Evolutionary conservation across 92 coral and sea anemone genomes (phyloP).

Genomic region (Siderastrea siderea): DNA sequence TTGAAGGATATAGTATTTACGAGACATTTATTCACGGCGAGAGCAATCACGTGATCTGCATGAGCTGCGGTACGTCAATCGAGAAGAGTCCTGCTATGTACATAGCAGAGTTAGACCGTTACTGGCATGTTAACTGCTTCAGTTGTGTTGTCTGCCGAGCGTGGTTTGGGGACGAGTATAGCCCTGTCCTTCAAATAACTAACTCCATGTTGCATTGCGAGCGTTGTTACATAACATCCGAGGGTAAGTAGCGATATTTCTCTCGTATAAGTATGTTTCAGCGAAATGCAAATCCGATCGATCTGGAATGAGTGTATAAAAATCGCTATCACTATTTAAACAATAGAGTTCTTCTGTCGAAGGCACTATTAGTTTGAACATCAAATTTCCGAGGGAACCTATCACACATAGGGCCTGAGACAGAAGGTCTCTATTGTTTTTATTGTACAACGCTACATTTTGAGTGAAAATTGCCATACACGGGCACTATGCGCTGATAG

Average conservation of each 20-base stretch:
- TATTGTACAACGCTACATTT: too few species aligned
- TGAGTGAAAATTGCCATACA: too few species aligned
- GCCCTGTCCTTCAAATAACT: constrained; percentile 82
- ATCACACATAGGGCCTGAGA: too few species aligned
- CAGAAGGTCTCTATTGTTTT: too few species aligned
- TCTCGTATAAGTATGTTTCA: neutral
- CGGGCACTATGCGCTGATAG: too few species aligned
- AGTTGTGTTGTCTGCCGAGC: constrained; percentile 94
- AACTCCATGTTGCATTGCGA: constrained; percentile 87
- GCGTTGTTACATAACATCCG: constrained; percentile 87
- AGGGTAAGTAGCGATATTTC: constrained; percentile 46
- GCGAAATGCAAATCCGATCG: too few species aligned
- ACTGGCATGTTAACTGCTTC: constrained; percentile 98
- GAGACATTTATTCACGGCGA: constrained; percentile 86
- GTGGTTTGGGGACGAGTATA: constrained; percentile 80
- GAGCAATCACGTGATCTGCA: constrained; percentile 81
- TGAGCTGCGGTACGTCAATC: constrained; percentile 80
- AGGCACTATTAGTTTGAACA: too few species aligned
- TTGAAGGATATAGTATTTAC: constrained; percentile 78
- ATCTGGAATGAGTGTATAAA: too few species aligned
- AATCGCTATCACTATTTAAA: too few species aligned
- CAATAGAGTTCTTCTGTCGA: too few species aligned
- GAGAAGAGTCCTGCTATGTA: constrained; percentile 80
- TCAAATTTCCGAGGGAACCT: too few species aligned
- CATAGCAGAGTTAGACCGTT: constrained; percentile 90